Base-by-base conservation (phyloP, 2,797 vertebrate genomes). In the Mormyrus hasselquistii region DNA sequence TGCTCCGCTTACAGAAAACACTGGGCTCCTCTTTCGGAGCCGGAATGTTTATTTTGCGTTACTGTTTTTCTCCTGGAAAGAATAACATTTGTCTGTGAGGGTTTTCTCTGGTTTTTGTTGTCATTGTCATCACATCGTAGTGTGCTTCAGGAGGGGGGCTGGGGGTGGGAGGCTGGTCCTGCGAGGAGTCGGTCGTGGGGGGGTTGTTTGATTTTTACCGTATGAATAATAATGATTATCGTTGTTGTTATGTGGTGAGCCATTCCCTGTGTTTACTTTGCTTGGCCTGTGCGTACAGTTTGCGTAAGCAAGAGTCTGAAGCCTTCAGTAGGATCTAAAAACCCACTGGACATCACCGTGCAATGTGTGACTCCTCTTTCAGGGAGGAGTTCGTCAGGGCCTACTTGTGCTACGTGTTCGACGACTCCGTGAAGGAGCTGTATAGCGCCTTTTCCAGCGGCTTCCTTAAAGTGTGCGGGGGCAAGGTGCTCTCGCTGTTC, bases 391-490 rank as follows among this genome's bases (percentile, higher is more conserved):
- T 98, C 94, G 98, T 99, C 38, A 97, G 98, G 89, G 97, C 97
- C 87, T 99, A 99, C 9, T 95, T 99, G 90, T 94, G 96, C 94
- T 99, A 99, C 34, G 92, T 99, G 93, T 99, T 99, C 94, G 96
- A 95, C 0, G 91, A 96, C 92, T 98, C 98, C 0, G 94, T 98
- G 85, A 95, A 95, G 0, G 97, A 99, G 90, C 97, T 97, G 95
- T 99, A 98, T 93, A 93, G 94, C 0, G 98, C 98, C 86, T 99
- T 99, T 92, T 96, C 98, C n/a, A 95, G 96, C 0, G 98, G 98
- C 88, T 99, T 99, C 95, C 96, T 99, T 82, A 99, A 99, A 92
- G 98, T 99, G 91, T 99, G 98, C 10, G 98, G 98, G 1, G 98
- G 98, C 86, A 97, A 98, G 90, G 97, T 99, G 65, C 94, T 99